Evolutionary conservation across 2,888 invertebrate species (phyloP).

Genomic region (Hyalella azteca): DNA sequence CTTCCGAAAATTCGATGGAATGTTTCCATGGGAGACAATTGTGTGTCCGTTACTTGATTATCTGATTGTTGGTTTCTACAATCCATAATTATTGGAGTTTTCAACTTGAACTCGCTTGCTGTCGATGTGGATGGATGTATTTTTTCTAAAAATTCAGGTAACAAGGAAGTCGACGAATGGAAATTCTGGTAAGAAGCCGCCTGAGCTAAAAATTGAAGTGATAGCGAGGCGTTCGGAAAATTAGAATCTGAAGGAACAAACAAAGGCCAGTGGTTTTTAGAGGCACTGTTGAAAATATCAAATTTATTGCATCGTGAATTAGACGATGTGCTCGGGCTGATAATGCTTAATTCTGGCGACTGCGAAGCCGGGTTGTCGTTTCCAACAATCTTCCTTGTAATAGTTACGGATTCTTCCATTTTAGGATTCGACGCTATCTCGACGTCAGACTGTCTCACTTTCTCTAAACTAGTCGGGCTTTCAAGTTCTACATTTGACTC

Average conservation of each 20-base stretch:
- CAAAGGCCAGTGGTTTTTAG: neutral
- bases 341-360: neutral
- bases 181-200: constrained; percentile 7
- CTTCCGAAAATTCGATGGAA: neutral
- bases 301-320: neutral
- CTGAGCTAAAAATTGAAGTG: constrained; percentile 1
- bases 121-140: neutral
- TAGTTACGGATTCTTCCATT: constrained; percentile 5
- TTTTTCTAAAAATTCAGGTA: neutral
- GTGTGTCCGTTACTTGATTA: neutral
- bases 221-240: constrained; percentile 16
- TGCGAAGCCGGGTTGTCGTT: neutral
- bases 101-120: neutral
- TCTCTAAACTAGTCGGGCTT: neutral
- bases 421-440: neutral
- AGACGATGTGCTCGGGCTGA: neutral
- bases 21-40: neutral
- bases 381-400: constrained; percentile 2
- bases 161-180: neutral
- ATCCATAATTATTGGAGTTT: neutral
- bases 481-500: neutral
- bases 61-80: neutral
- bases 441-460: neutral
- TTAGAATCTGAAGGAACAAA: neutral
- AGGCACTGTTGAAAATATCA: neutral